phyloP scores from a whole-genome alignment of 2,797 vertebrate genomes.

The Kryptopterus vitreolus region DNA sequence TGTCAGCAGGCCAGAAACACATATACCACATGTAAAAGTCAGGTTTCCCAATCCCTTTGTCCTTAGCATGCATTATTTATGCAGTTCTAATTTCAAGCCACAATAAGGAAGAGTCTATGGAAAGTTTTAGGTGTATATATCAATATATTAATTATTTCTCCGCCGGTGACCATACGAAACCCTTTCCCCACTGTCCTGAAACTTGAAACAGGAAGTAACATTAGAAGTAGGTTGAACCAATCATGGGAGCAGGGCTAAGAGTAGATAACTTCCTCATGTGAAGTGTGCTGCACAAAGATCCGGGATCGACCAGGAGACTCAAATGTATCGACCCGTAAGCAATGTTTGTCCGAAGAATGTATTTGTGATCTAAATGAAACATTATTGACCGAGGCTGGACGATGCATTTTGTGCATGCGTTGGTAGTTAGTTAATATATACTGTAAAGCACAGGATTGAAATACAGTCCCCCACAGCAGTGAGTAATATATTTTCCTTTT shows the following conservation, averaged over 20 bases:
- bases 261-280: not conserved
- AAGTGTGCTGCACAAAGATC: not conserved
- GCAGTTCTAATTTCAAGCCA: not conserved
- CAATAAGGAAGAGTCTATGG: not conserved
- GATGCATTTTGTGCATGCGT: constrained; percentile 68
- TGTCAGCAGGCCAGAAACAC: no score
- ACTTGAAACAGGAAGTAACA: not conserved
- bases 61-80: not conserved
- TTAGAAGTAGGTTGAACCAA: not conserved
- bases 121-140: no score
- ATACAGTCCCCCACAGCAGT: constrained; percentile 89
- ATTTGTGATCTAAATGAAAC: no score
- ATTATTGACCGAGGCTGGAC: constrained; percentile 73
- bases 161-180: not conserved
- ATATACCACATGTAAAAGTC: no score
- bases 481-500: constrained; percentile 94
- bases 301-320: not conserved
- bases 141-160: not conserved
- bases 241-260: not conserved
- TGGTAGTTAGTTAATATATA: constrained; percentile 78
- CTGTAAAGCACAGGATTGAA: constrained; percentile 84
- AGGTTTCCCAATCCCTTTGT: no score
- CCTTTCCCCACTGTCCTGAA: not conserved
- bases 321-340: not conserved
- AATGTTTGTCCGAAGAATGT: not conserved